Evolutionary conservation across 2,113 vertebrate species (phyloP), one percentile per base, ranked within the genome.

Genomic region (Morphnarchus princeps): DNA sequence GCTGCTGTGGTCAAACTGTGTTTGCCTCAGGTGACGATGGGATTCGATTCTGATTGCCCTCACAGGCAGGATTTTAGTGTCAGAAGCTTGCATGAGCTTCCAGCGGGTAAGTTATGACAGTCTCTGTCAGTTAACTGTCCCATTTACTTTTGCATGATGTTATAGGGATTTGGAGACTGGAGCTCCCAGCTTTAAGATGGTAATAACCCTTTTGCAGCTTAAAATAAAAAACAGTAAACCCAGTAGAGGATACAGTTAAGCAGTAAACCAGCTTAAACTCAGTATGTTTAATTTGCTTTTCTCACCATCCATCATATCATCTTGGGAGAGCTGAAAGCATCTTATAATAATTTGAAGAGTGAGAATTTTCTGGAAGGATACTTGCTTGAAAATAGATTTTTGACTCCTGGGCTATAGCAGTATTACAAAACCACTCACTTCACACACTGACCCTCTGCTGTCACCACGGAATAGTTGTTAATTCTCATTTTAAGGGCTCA

Each of bases 181-280:
- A 90, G 86, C 90, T 96, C 67, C 71, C 72, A 67, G 77, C 72
- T 91, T 93, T 93, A 95, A 82, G 82, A 96, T 87, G 65, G 89
- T 90, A 97, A 95, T 97, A 95, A 97, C 76, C 45, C 57, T 93
- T 91, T 52, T 92, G 86, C 96, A 96, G 97, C 94, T 97, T 97
- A 97, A 95, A 95, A 96, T 84, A 89, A 90, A 94, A 83, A 93
- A 69, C 63, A 87, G 94, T 91, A 95, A 93, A 95, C 90, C 86
- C 96, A 94, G 96, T 45, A 78, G 83, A 97, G 88, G 96, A 97
- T 93, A 93, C 52, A 87, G 90, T 93, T 96, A 96, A 97, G 94
- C 72, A 95, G 89, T 95, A 96, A 97, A 97, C 93, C 95, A 96
- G 90, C 95, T 96, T 97, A 97, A 95, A 94, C 80, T 92, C 94